A percentile compares a stretch with the other conserved stretches of the same genome.
Conservation (phyloP, 2,888 invertebrate species). For the Scrobipalpa atriplicella region DNA sequence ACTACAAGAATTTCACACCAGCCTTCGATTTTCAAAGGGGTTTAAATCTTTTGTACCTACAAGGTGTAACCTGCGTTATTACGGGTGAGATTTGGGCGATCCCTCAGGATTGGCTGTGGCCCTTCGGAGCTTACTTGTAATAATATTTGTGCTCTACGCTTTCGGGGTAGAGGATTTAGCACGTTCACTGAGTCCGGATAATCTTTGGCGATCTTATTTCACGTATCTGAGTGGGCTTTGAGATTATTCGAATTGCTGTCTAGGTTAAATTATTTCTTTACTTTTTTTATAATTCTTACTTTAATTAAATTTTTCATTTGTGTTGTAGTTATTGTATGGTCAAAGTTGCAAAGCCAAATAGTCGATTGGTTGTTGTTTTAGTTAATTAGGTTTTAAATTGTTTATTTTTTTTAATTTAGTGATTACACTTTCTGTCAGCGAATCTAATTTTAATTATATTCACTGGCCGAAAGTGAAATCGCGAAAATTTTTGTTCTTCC, state of each 20-base stretch:
- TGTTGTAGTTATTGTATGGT: too few species aligned
- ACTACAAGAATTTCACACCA: conserved; percentile 56
- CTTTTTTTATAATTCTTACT: neutral
- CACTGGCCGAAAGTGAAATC: too few species aligned
- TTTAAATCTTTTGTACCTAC: conserved; percentile 57
- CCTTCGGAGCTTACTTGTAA: conserved; percentile 59
- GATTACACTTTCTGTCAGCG: too few species aligned
- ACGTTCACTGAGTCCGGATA: conserved; percentile 25
- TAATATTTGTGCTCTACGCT: conserved; percentile 53
- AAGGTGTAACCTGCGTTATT: conserved; percentile 32
- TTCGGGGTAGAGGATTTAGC: conserved; percentile 26
- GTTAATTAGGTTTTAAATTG: too few species aligned
- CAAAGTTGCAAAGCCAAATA: too few species aligned
- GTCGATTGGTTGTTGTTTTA: too few species aligned
- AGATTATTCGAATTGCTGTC: neutral
- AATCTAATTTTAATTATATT: too few species aligned
- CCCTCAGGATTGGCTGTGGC: conserved; percentile 50
- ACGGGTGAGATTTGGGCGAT: conserved; percentile 50
- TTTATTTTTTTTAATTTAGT: too few species aligned
- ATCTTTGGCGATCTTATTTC: conserved; percentile 23
- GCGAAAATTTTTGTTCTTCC: too few species aligned
- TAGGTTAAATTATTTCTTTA: neutral
- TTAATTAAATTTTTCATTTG: too few species aligned
- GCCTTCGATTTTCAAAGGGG: conserved; percentile 57
- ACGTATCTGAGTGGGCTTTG: neutral